Evolutionary conservation across 2,797 vertebrate genomes (phyloP).

Genomic region (Enteromius paludinosus): DNA sequence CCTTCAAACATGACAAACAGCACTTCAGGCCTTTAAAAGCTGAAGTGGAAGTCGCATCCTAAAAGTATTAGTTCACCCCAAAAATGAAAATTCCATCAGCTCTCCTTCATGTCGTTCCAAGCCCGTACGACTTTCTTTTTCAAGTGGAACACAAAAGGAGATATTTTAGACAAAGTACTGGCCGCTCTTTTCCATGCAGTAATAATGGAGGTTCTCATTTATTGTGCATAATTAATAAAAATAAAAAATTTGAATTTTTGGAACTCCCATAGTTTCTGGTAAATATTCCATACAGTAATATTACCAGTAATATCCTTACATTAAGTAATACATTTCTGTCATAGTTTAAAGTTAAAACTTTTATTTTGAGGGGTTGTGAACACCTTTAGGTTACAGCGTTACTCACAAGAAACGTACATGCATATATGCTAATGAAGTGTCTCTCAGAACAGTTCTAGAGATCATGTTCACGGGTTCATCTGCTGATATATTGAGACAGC

Average conservation of each 20-base stretch:
- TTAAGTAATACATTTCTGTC: not conserved
- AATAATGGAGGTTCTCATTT: not conserved
- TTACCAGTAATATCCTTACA: not conserved
- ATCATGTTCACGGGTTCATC: not conserved
- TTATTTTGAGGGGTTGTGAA: not conserved
- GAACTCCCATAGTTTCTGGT: too few species aligned
- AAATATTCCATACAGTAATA: not conserved
- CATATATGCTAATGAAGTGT: not conserved
- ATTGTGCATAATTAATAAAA: not conserved
- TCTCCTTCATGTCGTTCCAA: slow-evolving; percentile 18
- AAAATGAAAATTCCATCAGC: slow-evolving; percentile 18
- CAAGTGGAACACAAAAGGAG: not conserved
- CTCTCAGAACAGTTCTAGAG: not conserved
- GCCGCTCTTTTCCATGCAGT: not conserved
- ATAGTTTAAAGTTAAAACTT: not conserved
- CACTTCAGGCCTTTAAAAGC: slow-evolving; percentile 42
- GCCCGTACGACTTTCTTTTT: not conserved
- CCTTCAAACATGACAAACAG: slow-evolving; percentile 49
- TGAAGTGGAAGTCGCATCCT: slow-evolving; percentile 35
- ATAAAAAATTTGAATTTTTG: too few species aligned
- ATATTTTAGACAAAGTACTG: slow-evolving; percentile 7
- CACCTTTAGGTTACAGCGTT: not conserved
- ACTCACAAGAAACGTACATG: too few species aligned
- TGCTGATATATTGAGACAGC: not conserved
- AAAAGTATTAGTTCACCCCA: slow-evolving; percentile 17